Base-by-base conservation (phyloP, 2,797 vertebrate species). In the Cyclura pinguis region DNA sequence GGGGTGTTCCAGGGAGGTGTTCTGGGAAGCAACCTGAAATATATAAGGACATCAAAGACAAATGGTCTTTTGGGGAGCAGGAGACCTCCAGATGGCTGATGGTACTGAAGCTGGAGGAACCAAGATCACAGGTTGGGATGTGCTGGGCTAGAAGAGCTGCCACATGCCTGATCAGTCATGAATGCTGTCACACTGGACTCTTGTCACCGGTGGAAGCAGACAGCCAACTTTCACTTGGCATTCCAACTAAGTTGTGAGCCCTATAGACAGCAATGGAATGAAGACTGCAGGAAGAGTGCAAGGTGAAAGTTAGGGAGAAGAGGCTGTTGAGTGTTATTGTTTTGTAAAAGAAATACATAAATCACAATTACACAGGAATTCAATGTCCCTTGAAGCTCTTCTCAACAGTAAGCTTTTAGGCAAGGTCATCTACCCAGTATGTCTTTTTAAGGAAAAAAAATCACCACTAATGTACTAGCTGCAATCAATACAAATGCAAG, bases 241-340 rank as follows among this genome's bases (percentile, higher is more conserved):
- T 13, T 80, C 47, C 47, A 80, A 50, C 24, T 13, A 78, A 13
- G 24, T 13, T 4, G 42, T 1, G 6, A 50, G 9, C 42, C 47
- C 10, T 52, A 12, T 47, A 7, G 42, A 27, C 38, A 47, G 32
- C 47, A 50, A 5, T 29, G 77, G 47, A 52, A 24, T 6, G 12
- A 13, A 0, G 10, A 24, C 38, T 42, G 24, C 5, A 12, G 24
- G 76, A 50, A 13, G 24, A 24, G 22, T 76, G 22, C 24, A 8
- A 12, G 38, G 8, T 47, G 76, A 24, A 24, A 18, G 3, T 81
- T 22, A 50, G 82, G 3, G 4, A 78, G 69, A 52, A 92, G 16
- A 85, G 67, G 80, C 0, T 0, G 73, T 2, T 0, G 3, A 0
- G 7, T n/a, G 0, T 14, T 35, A 4, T 52, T 83, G 85, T 83